Evolutionary conservation across 2,797 vertebrate genomes (phyloP).

Genomic region (Microctenopoma steveboyesi): DNA sequence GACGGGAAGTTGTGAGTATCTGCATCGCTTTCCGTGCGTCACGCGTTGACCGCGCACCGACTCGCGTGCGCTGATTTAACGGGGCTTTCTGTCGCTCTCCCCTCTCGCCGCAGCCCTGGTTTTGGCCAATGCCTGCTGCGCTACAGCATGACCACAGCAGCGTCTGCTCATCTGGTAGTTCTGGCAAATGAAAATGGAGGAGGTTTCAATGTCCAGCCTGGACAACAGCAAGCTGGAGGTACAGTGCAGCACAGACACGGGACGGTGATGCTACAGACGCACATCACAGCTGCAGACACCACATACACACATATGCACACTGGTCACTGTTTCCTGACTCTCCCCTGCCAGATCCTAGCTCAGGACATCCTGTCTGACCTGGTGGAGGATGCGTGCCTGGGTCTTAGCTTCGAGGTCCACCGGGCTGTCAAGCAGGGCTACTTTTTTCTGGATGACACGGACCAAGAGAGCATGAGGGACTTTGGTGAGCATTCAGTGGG

Average conservation of each 20-base stretch:
- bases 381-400: slow-evolving; percentile 98
- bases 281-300: slow-evolving; percentile 1
- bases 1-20: slow-evolving; percentile 69
- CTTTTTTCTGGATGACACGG: slow-evolving; percentile 97
- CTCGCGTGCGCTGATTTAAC: background rate
- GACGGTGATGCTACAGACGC: background rate
- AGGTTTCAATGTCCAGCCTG: slow-evolving; percentile 98
- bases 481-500: slow-evolving; percentile 85
- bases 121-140: slow-evolving; percentile 73
- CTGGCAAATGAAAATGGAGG: slow-evolving; percentile 99
- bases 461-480: slow-evolving; percentile 98
- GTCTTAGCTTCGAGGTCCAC: slow-evolving; percentile 97
- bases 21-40: slow-evolving; percentile 27
- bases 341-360: slow-evolving; percentile 88
- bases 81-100: slow-evolving; percentile 17
- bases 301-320: slow-evolving; percentile 4
- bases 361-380: slow-evolving; percentile 97
- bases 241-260: slow-evolving; percentile 59
- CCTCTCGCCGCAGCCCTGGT: slow-evolving; percentile 58
- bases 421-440: slow-evolving; percentile 97
- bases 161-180: slow-evolving; percentile 82
- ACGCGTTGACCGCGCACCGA: slow-evolving; percentile 4
- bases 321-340: slow-evolving; percentile 1
- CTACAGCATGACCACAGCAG: slow-evolving; percentile 87
- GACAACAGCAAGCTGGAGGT: slow-evolving; percentile 98